Base-by-base conservation (phyloP, 2,888 invertebrate species). In the Zygogramma bicolorata region DNA sequence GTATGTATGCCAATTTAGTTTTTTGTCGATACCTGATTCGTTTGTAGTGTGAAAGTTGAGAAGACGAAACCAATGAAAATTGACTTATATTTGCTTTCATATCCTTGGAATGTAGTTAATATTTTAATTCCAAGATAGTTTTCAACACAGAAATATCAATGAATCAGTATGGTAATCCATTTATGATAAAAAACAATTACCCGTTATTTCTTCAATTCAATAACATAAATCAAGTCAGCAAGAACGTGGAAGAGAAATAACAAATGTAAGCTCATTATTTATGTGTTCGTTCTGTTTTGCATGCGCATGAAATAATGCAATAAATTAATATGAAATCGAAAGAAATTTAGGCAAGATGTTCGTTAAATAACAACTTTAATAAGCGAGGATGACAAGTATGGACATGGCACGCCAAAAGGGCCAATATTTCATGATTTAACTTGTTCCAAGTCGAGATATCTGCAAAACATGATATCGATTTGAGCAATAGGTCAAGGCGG, bases 341-440 rank as follows among this genome's bases (percentile, higher is more conserved):
- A 75, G 77, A 77, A 81, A 79, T 81, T 81, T 80, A 78, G 81
- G 77, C 79, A 78, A 79, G 78, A 80, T 79, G 81, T 80, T 79
- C 77, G 77, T 78, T 81, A 81, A 81, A 81, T 81, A 80, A 81
- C 81, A 81, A 80, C 75, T 80, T 80, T 80, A 81, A 79, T 80
- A 81, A 83, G 77, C 77, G 75, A 62, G 74, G 70, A 78, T 80
- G 81, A 82, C 81, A 82, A 80, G 81, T 82, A 83, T 81, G 77
- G 79, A 81, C 82, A 80, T 80, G 68, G 77, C 83, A 83, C 81
- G 83, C 82, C 77, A 82, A 65, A 75, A 68, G 49, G 74, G 68
- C 71, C 70, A 76, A 77, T 80, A 81, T 78, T 79, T 81, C 77
- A 80, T 68, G 65, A 73, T 75, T 76, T 77, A 63, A 66, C 67